These are phyloP conservation scores for Cordylochernes scorpioides DNA, from an alignment of 2,888 invertebrate species.

Conservation along the genomic window DNA sequence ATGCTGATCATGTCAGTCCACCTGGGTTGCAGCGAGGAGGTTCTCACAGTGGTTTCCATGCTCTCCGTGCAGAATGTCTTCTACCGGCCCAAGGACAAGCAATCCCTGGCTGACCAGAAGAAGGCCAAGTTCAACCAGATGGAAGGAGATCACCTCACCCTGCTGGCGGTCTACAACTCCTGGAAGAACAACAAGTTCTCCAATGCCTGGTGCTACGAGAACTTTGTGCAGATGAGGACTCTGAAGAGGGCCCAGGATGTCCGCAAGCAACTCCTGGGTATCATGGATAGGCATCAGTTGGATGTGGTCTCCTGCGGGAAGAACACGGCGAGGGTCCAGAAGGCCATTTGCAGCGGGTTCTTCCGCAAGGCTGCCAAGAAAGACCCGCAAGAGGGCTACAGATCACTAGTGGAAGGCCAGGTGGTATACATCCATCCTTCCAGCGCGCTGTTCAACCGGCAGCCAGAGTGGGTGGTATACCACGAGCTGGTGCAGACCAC, in stretches of 20 bases:
- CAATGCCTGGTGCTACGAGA: slow-evolving; percentile 97
- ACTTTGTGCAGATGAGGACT: slow-evolving; percentile 89
- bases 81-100: slow-evolving; percentile 62
- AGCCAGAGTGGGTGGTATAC: slow-evolving; percentile 98
- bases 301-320: slow-evolving; percentile 91
- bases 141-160: slow-evolving; percentile 88
- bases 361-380: slow-evolving; percentile 97
- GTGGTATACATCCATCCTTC: slow-evolving; percentile 98
- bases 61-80: slow-evolving; percentile 96
- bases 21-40: slow-evolving; percentile 86
- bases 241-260: slow-evolving; percentile 92
- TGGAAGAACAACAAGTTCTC: slow-evolving; percentile 99
- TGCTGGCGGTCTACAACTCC: slow-evolving; percentile 92
- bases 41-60: slow-evolving; percentile 95
- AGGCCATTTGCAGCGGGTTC: slow-evolving; percentile 88
- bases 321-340: slow-evolving; percentile 80
- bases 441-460: slow-evolving; percentile 83
- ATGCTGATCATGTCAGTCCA: slow-evolving; percentile 98
- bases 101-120: slow-evolving; percentile 88
- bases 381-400: slow-evolving; percentile 87
- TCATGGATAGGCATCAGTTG: slow-evolving; percentile 85
- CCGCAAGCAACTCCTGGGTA: slow-evolving; percentile 79
- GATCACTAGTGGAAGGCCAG: slow-evolving; percentile 87
- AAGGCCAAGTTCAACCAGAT: slow-evolving; percentile 98
- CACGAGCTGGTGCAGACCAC: slow-evolving; percentile 96